Evolutionary conservation across 2,888 invertebrate species (phyloP).

Genomic region (Vesta saturnalis): DNA sequence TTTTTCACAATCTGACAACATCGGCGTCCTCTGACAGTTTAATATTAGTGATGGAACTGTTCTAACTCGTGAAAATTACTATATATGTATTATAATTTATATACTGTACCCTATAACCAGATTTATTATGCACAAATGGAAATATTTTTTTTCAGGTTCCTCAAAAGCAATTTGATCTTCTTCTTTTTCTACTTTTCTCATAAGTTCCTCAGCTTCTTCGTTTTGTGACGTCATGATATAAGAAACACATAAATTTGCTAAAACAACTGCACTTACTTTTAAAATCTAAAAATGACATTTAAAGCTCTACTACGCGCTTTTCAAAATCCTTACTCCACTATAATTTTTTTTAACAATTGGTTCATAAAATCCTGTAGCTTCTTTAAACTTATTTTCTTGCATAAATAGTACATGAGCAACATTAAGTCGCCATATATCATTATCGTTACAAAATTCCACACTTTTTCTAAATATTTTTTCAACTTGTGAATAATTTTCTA

Average conservation of each 20-base stretch:
- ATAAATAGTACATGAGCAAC: constrained; percentile 99
- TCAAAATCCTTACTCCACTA: constrained; percentile 71
- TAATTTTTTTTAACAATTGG: constrained; percentile 96
- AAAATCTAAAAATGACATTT: constrained; percentile 72
- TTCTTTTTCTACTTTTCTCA: constrained; percentile 98
- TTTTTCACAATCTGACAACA: too few relatives aligned
- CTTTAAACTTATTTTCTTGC: constrained; percentile 99
- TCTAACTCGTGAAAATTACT: too few relatives aligned
- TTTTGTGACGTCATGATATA: constrained; percentile 99
- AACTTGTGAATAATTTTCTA: constrained; percentile 94
- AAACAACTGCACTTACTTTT: constrained; percentile 95
- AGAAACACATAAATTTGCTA: constrained; percentile 98
- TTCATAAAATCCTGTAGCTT: constrained; percentile 97
- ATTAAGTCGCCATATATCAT: constrained; percentile 96
- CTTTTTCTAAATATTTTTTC: constrained; percentile 97
- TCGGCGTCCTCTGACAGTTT: too few relatives aligned
- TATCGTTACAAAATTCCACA: constrained; percentile 97
- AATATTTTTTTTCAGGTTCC: constrained; percentile 92
- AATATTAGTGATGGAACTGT: too few relatives aligned
- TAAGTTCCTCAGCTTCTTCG: constrained; percentile 97
- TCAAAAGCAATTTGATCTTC: constrained; percentile 93
- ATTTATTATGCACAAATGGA: constrained; percentile 97
- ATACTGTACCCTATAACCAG: constrained; percentile 87
- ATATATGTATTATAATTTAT: too few relatives aligned
- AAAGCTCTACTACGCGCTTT: background rate